Conservation (phyloP, 2,797 vertebrate species). For the Hippopotamyrus pictus region DNA sequence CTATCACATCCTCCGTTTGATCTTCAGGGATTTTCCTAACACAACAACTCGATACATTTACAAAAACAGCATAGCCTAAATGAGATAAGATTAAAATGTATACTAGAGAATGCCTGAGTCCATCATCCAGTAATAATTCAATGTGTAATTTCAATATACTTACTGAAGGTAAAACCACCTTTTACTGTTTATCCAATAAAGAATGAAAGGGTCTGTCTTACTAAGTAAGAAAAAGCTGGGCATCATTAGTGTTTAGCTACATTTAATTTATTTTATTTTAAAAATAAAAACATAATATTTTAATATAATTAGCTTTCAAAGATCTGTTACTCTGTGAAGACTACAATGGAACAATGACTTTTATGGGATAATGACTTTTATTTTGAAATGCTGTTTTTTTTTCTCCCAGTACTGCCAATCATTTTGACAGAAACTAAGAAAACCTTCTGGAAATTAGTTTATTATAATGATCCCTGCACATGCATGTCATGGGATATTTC, state of each 20-base stretch:
- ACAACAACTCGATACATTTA: background rate
- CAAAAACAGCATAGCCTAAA: background rate
- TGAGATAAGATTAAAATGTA: background rate
- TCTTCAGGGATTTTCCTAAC: background rate
- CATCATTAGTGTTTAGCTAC: background rate
- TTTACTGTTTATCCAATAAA: background rate
- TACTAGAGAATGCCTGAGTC: background rate
- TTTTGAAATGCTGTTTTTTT: background rate
- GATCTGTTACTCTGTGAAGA: background rate
- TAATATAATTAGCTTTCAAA: background rate
- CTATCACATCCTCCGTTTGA: background rate
- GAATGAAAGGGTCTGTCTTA: background rate
- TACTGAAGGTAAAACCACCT: background rate
- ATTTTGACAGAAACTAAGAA: background rate
- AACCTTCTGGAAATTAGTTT: background rate
- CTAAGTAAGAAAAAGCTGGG: background rate
- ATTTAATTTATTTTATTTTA: background rate
- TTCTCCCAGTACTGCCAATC: background rate
- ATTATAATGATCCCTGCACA: background rate
- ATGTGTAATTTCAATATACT: background rate
- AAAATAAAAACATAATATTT: background rate
- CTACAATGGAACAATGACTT: background rate
- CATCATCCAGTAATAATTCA: background rate
- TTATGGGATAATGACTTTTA: background rate
- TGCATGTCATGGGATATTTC: background rate